These are phyloP conservation scores for Drosophila flavopinicola DNA, from an alignment of 2,888 invertebrate species.

Conservation along the genomic window DNA sequence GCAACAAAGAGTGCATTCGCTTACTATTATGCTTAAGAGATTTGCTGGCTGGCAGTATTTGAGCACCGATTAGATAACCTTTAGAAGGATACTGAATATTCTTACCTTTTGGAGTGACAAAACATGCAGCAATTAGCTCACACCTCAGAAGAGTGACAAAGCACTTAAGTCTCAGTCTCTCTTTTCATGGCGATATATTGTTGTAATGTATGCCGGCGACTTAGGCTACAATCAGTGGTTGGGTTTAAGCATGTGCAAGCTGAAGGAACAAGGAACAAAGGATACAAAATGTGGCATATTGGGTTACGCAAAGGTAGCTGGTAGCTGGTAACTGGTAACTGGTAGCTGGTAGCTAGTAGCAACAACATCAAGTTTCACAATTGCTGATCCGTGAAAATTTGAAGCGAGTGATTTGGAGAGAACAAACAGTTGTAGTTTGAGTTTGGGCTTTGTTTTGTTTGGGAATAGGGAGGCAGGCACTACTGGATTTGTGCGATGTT, in stretches of 20 bases:
- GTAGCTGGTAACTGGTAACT: no score
- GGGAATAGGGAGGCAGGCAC: conserved; percentile 18
- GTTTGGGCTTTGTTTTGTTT: conserved; percentile 36
- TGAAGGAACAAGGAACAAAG: conserved; percentile 3
- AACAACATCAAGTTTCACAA: conserved; percentile 51
- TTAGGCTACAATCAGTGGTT: conserved; percentile 26
- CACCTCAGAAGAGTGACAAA: conserved; percentile 22
- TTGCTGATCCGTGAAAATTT: conserved; percentile 40
- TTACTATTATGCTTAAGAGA: not conserved
- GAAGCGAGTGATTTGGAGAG: conserved; percentile 27
- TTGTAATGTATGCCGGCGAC: not conserved
- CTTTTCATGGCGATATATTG: conserved; percentile 5
- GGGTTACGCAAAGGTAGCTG: conserved; percentile 37
- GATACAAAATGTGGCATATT: conserved; percentile 36
- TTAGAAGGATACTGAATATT: not conserved
- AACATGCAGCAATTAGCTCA: conserved; percentile 34
- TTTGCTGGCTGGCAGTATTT: not conserved
- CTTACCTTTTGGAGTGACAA: conserved; percentile 22
- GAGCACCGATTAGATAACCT: not conserved
- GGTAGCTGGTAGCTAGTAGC: conserved; percentile 1
- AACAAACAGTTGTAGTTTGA: not conserved
- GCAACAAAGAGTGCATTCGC: no score
- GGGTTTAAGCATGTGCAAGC: conserved; percentile 34
- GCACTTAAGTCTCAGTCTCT: conserved; percentile 14
- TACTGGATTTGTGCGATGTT: conserved; percentile 71